A percentile compares a stretch with the other conserved stretches of the same genome.
Conservation (phyloP, 2,797 vertebrate genomes). For the Centropyge bicolor region DNA sequence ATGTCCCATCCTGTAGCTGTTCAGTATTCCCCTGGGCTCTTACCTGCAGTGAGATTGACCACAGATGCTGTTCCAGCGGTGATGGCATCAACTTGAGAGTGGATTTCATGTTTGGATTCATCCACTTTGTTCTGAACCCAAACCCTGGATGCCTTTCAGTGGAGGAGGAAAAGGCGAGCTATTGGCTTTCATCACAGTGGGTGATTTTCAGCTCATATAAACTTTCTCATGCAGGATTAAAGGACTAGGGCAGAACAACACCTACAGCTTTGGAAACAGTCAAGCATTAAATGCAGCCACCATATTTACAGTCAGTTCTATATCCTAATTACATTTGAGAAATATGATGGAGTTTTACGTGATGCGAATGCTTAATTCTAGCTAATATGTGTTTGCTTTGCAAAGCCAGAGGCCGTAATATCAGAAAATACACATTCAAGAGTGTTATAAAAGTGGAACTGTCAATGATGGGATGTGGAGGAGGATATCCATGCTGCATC, state of each 20-base stretch:
- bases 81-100: slow-evolving; percentile 99
- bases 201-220: slow-evolving; percentile 68
- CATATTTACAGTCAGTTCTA: slow-evolving; percentile 44
- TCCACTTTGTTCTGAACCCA: slow-evolving; percentile 99
- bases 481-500: slow-evolving; percentile 12
- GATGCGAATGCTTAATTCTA: slow-evolving; percentile 34
- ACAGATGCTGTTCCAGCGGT: slow-evolving; percentile 99
- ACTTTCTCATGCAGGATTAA: slow-evolving; percentile 68
- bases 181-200: slow-evolving; percentile 71
- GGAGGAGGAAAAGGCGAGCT: slow-evolving; percentile 63
- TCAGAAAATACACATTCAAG: slow-evolving; percentile 24
- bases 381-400: slow-evolving; percentile 32
- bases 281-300: slow-evolving; percentile 54
- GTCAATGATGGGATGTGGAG: slow-evolving; percentile 12
- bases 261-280: slow-evolving; percentile 61
- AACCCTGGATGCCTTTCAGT: slow-evolving; percentile 93
- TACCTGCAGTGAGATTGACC: slow-evolving; percentile 99
- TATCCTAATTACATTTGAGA: slow-evolving; percentile 57
- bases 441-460: slow-evolving; percentile 13
- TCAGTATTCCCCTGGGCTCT: slow-evolving; percentile 63
- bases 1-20: slow-evolving; percentile 3
- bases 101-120: slow-evolving; percentile 99
- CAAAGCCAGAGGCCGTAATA: slow-evolving; percentile 29
- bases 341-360: slow-evolving; percentile 51
- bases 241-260: slow-evolving; percentile 57